phyloP scores from a whole-genome alignment of 2,888 invertebrate species.

The Aplocera efformata region DNA sequence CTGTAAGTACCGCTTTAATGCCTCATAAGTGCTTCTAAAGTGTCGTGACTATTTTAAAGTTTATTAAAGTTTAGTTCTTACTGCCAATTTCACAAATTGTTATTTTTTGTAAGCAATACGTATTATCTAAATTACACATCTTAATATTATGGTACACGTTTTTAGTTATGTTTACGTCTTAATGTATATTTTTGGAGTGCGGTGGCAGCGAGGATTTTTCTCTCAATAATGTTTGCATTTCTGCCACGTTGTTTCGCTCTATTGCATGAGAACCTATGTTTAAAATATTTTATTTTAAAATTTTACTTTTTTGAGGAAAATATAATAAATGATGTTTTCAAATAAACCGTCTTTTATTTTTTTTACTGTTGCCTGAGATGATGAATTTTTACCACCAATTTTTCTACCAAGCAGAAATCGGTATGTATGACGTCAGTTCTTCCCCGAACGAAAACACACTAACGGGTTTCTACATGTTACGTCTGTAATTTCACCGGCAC shows the following conservation, averaged over 20 bases:
- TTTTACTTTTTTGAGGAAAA: constrained; percentile 79
- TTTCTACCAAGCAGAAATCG: no score
- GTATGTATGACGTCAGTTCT: no score
- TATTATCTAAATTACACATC: constrained; percentile 58
- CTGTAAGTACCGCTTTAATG: constrained; percentile 72
- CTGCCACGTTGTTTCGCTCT: constrained; percentile 54
- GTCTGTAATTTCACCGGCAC: no score
- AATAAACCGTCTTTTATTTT: constrained; percentile 46
- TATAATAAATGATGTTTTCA: constrained; percentile 80
- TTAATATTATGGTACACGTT: constrained; percentile 63
- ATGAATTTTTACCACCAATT: no score
- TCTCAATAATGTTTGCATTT: constrained; percentile 19
- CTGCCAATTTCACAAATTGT: constrained; percentile 76
- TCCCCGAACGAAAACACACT: no score
- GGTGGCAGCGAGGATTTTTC: constrained; percentile 26
- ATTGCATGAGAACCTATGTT: constrained; percentile 73
- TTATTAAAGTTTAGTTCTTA: constrained; percentile 58
- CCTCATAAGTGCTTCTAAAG: constrained; percentile 73
- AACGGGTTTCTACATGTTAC: no score
- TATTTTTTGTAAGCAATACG: constrained; percentile 58
- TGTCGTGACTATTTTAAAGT: constrained; percentile 58
- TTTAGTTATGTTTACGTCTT: constrained; percentile 63
- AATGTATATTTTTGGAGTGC: constrained; percentile 55
- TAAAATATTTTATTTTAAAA: constrained; percentile 77
- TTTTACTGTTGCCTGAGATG: no score